phyloP scores from a whole-genome alignment of 2,888 invertebrate genomes.

The Cancer borealis region DNA sequence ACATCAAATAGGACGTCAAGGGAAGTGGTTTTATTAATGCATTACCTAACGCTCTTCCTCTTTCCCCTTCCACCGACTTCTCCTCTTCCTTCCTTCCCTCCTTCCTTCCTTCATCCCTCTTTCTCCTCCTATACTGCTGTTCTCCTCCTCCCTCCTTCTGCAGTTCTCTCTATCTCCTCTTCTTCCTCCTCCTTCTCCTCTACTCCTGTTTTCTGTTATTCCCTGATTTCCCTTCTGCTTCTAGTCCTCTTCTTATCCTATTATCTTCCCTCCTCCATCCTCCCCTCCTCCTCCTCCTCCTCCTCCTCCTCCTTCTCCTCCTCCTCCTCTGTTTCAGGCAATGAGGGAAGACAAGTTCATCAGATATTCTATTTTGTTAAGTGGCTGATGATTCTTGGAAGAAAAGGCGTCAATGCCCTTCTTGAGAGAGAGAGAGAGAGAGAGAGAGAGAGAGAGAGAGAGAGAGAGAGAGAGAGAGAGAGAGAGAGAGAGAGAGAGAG shows the following conservation, averaged over 20 bases:
- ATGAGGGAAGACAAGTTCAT: not conserved
- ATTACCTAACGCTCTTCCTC: slow-evolving; percentile 18
- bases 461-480: slow-evolving; percentile 17
- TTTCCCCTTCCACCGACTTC: not conserved
- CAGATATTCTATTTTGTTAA: not conserved
- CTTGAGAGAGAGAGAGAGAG: slow-evolving; percentile 8
- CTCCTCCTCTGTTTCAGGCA: not conserved
- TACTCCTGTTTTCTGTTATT: not conserved
- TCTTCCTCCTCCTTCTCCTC: not conserved
- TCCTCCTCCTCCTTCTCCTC: slow-evolving; percentile 3
- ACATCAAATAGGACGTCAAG: slow-evolving; percentile 8
- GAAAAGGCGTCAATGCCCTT: not conserved
- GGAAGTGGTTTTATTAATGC: slow-evolving; percentile 44
- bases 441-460: slow-evolving; percentile 60
- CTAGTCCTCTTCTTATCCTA: not conserved
- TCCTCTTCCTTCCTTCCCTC: not conserved
- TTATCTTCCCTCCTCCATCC: slow-evolving; percentile 7
- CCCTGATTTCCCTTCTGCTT: not conserved
- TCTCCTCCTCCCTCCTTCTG: not conserved
- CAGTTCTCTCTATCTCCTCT: not conserved
- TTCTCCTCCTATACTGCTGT: not conserved
- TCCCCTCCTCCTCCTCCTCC: not conserved
- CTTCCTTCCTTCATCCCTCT: not conserved
- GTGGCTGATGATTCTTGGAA: not conserved
- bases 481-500: slow-evolving; percentile 32